Evolutionary conservation across 2,888 invertebrate species (phyloP).

Genomic region (Cantharis lateralis): DNA sequence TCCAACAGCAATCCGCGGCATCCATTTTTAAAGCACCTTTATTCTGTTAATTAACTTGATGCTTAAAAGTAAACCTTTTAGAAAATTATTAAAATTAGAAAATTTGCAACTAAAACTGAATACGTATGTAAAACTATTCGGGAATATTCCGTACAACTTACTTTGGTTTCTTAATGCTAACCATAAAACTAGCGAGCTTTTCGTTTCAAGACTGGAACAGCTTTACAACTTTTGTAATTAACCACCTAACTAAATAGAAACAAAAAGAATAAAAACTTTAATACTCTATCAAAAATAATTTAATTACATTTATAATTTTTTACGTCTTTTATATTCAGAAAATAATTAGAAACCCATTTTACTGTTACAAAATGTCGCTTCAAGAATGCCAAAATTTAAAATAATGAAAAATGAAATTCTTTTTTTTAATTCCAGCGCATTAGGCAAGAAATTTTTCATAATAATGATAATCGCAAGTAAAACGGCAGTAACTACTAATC

Average conservation of each 20-base stretch:
- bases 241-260: neutral
- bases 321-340: too few species aligned
- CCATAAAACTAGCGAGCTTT: neutral
- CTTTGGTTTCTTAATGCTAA: neutral
- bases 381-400: neutral
- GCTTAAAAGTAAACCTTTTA: neutral
- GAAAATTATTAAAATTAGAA: neutral
- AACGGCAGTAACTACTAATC: slow-evolving; percentile 43
- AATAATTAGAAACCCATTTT: too few species aligned
- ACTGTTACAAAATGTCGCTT: too few species aligned
- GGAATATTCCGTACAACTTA: neutral
- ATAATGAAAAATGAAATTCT: neutral
- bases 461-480: slow-evolving; percentile 18
- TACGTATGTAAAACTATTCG: neutral
- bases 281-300: neutral
- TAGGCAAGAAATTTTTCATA: slow-evolving; percentile 6
- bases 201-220: neutral
- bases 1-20: too few species aligned
- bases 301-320: too few species aligned
- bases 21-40: neutral
- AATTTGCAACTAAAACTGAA: neutral
- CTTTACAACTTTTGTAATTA: neutral
- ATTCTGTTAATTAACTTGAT: neutral
- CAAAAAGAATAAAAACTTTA: neutral
- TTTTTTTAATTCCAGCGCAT: neutral